Conservation (phyloP, 1,140 invertebrate genomes). For the Prorops nasuta region DNA sequence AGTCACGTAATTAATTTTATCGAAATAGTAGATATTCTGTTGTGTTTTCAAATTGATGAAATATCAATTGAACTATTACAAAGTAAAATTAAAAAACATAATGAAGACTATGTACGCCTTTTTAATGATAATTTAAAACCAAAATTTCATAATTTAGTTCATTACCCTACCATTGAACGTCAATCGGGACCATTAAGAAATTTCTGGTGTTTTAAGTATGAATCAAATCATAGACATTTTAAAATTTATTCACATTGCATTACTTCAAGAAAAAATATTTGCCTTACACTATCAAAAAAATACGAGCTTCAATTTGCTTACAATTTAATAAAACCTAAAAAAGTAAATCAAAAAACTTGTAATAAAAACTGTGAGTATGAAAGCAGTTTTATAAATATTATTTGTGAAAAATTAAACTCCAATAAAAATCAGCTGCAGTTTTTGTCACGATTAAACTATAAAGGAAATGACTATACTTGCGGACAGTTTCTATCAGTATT, state of each 20-base stretch:
- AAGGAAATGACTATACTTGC: no score
- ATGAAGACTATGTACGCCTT: conserved; percentile 1
- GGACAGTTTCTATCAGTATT: no score
- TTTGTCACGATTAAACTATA: no score
- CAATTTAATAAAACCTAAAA: conserved; percentile 5
- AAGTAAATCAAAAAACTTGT: conserved; percentile 4
- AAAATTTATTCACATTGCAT: conserved; percentile 8
- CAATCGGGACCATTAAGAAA: conserved; percentile 5
- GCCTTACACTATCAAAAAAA: conserved; percentile 5
- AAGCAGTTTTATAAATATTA: no score
- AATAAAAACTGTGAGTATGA: conserved; percentile 4
- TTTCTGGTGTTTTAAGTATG: conserved; percentile 6
- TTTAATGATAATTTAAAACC: conserved; percentile 6
- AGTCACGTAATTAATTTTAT: conserved; percentile 10
- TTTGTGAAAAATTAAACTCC: no score
- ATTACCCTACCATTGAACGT: no score
- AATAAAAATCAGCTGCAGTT: no score
- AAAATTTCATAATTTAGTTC: conserved; percentile 6
- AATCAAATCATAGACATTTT: conserved; percentile 5
- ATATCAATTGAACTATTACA: conserved; percentile 2
- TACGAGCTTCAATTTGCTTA: conserved; percentile 4
- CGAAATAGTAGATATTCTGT: conserved; percentile 1
- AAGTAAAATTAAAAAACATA: conserved; percentile 5
- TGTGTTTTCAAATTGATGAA: conserved; percentile 9
- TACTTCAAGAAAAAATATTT: conserved; percentile 5